A percentile compares a stretch with the other conserved stretches of the same genome.
phyloP scores from a whole-genome alignment of 1,140 invertebrate genomes.

The Cylas formicarius region DNA sequence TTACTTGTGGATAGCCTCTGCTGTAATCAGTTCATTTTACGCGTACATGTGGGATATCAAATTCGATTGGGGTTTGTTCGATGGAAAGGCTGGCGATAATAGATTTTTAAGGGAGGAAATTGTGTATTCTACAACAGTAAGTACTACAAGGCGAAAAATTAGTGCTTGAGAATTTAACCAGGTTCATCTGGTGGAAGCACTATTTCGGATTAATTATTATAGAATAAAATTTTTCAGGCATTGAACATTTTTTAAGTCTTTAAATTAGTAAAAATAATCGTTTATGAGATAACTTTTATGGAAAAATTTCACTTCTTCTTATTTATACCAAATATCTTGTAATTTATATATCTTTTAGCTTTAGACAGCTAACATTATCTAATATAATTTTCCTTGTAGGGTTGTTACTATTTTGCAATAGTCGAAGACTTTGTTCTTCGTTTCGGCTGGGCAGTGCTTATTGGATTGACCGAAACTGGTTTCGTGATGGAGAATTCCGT shows the following conservation, averaged over 20 bases:
- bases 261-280: too few species aligned
- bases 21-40: conserved; percentile 69
- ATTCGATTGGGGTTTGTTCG: conserved; percentile 90
- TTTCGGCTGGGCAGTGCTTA: conserved; percentile 86
- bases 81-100: conserved; percentile 72
- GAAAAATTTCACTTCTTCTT: too few species aligned
- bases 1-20: conserved; percentile 62
- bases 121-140: conserved; percentile 56
- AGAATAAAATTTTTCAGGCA: too few species aligned
- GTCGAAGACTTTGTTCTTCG: conserved; percentile 90
- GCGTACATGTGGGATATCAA: conserved; percentile 84
- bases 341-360: too few species aligned
- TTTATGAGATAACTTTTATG: too few species aligned
- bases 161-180: too few species aligned
- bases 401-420: conserved; percentile 41
- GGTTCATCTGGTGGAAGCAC: too few species aligned
- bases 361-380: neutral
- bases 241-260: too few species aligned
- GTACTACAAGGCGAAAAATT: too few species aligned
- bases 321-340: too few species aligned
- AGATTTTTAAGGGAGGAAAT: conserved; percentile 60
- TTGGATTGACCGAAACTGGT: conserved; percentile 78
- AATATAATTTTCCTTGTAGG: conserved; percentile 33
- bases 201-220: too few species aligned
- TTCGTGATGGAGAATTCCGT: conserved; percentile 78